Conservation (phyloP, 1,140 invertebrate species). For the Philotrypesis tridentata region DNA sequence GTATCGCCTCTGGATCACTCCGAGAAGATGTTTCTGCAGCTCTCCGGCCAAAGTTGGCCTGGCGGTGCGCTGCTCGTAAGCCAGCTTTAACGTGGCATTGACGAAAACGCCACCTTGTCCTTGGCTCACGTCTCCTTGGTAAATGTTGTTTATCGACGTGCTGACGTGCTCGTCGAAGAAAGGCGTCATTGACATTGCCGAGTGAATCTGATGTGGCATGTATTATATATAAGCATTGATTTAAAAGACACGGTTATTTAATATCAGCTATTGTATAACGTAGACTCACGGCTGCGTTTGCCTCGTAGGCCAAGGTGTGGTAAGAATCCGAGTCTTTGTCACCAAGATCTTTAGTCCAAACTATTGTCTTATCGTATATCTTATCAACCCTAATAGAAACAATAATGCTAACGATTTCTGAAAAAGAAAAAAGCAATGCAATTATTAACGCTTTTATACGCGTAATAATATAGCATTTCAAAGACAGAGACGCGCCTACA, state of each 20-base stretch:
- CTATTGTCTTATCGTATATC: slow-evolving; percentile 85
- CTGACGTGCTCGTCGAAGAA: slow-evolving; percentile 90
- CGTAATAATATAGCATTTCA: too few species aligned
- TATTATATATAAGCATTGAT: too few species aligned
- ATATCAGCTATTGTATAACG: not conserved
- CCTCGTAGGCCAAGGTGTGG: slow-evolving; percentile 87
- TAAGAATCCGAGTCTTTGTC: slow-evolving; percentile 87
- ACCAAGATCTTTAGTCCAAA: slow-evolving; percentile 83
- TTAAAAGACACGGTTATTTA: too few species aligned
- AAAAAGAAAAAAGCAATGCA: slow-evolving; percentile 13
- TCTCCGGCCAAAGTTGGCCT: slow-evolving; percentile 81
- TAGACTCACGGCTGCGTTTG: slow-evolving; percentile 85
- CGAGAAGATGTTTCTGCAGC: slow-evolving; percentile 87
- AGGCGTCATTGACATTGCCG: slow-evolving; percentile 91
- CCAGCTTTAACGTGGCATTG: slow-evolving; percentile 85
- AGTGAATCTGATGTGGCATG: slow-evolving; percentile 80
- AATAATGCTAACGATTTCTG: slow-evolving; percentile 82
- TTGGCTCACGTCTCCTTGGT: slow-evolving; percentile 79
- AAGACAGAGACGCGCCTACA: too few species aligned
- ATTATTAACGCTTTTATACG: too few species aligned
- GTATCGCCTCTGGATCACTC: slow-evolving; percentile 85
- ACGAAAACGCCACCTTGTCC: slow-evolving; percentile 84
- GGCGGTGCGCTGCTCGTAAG: slow-evolving; percentile 76
- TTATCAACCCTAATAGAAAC: slow-evolving; percentile 88
- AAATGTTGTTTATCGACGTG: slow-evolving; percentile 87